Evolutionary conservation across 2,888 invertebrate genomes (phyloP).

Genomic region (Arctia plantaginis): DNA sequence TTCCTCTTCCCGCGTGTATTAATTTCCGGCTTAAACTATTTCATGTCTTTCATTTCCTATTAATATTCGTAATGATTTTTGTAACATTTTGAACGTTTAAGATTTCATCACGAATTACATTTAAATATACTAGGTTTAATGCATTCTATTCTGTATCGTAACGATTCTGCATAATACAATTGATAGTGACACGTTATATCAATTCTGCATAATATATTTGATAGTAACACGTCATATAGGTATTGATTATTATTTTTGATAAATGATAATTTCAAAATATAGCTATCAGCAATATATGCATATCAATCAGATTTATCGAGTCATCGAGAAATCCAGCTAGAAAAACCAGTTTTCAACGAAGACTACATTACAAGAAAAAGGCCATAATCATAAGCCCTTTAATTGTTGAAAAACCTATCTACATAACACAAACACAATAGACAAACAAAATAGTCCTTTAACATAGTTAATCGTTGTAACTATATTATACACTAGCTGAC

Average conservation of each 20-base stretch:
- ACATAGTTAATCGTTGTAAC: not conserved
- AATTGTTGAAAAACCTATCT: too few species aligned
- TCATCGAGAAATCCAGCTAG: not conserved
- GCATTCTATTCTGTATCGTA: not conserved
- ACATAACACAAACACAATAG: not conserved
- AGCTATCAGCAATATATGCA: not conserved
- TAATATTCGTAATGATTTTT: slow-evolving; percentile 57
- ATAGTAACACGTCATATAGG: not conserved
- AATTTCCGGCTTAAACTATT: slow-evolving; percentile 82
- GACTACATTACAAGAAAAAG: too few species aligned
- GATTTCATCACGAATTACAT: not conserved
- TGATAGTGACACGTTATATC: not conserved
- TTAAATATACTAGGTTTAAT: not conserved
- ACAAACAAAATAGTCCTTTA: not conserved
- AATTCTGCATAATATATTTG: not conserved
- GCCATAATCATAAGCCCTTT: too few species aligned
- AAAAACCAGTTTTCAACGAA: not conserved
- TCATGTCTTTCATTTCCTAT: slow-evolving; percentile 76
- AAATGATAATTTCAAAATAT: not conserved
- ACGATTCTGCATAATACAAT: not conserved
- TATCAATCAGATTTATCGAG: not conserved
- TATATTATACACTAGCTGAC: too few species aligned
- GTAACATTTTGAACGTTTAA: slow-evolving; percentile 30
- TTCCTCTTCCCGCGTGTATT: slow-evolving; percentile 84
- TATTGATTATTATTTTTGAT: not conserved